Percentiles rank a stretch among this genome's conserved stretches.
phyloP scores from a whole-genome alignment of 2,113 vertebrate genomes.

The Leucoraja erinaceus region DNA sequence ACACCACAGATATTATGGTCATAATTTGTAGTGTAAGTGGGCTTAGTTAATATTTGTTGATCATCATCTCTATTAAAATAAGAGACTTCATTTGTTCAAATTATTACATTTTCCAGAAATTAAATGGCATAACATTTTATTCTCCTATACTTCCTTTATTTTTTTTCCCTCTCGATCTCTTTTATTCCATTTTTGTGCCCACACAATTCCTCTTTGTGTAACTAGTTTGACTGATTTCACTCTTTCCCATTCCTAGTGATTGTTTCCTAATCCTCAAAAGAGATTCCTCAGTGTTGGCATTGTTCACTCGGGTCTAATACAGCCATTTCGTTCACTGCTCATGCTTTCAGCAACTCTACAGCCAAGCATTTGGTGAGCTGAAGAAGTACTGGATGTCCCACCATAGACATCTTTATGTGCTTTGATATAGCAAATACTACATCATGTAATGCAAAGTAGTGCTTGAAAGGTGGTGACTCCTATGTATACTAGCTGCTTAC shows the following conservation, averaged over 20 bases:
- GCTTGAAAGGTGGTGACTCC: not conserved
- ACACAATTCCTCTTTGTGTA: not conserved
- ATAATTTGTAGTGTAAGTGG: not conserved
- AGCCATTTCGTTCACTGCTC: not conserved
- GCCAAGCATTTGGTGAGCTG: not conserved
- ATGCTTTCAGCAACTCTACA: not conserved
- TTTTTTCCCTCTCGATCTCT: not conserved
- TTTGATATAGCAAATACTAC: not conserved
- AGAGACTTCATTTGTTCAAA: not conserved
- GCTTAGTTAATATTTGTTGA: not conserved
- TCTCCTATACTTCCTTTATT: not conserved
- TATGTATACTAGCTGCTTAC: conserved; percentile 55
- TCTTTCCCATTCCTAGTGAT: not conserved
- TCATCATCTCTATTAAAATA: not conserved
- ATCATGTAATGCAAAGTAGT: not conserved
- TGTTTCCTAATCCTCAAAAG: not conserved
- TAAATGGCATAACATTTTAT: not conserved
- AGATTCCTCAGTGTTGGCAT: not conserved
- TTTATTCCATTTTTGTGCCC: not conserved
- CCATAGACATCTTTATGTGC: not conserved
- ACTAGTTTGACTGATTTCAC: not conserved
- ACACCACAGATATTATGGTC: not conserved
- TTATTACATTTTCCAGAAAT: not conserved
- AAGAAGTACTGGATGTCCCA: not conserved
- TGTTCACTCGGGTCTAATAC: not conserved